Conservation (phyloP, 2,113 vertebrate genomes). For the Melanotaenia duboulayi region DNA sequence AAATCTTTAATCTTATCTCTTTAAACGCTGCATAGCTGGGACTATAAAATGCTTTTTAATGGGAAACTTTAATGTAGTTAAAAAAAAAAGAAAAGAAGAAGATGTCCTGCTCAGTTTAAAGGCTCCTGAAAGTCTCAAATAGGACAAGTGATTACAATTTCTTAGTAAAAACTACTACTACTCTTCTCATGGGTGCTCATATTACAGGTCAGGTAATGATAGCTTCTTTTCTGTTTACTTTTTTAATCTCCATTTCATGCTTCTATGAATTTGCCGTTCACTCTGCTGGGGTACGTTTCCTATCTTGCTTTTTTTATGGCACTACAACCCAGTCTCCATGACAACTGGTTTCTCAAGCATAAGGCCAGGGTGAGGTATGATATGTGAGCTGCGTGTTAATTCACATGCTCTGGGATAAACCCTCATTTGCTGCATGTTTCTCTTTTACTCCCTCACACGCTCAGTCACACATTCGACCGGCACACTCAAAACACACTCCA, state of each 20-base stretch:
- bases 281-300: conserved; percentile 47
- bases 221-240: conserved; percentile 2
- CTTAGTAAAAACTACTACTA: background rate
- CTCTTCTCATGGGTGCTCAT: background rate
- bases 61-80: conserved; percentile 12
- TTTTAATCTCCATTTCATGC: conserved; percentile 20
- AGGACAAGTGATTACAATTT: background rate
- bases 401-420: conserved; percentile 45
- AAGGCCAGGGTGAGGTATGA: conserved; percentile 77
- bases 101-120: conserved; percentile 13
- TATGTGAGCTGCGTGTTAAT: conserved; percentile 81
- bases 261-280: conserved; percentile 48
- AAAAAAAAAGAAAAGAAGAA: background rate
- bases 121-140: conserved; percentile 4
- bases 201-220: background rate
- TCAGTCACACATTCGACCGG: background rate
- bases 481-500: conserved; percentile 24
- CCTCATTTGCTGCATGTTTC: conserved; percentile 6
- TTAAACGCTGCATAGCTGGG: background rate
- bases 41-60: background rate
- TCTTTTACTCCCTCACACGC: conserved; percentile 19
- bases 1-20: conserved; percentile 24
- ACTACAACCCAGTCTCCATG: conserved; percentile 88
- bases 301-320: conserved; percentile 52
- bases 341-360: conserved; percentile 89